Evolutionary conservation across 1,140 invertebrate species (phyloP), one percentile per base, ranked within the genome.

Genomic region (Nasonia vitripennis): DNA sequence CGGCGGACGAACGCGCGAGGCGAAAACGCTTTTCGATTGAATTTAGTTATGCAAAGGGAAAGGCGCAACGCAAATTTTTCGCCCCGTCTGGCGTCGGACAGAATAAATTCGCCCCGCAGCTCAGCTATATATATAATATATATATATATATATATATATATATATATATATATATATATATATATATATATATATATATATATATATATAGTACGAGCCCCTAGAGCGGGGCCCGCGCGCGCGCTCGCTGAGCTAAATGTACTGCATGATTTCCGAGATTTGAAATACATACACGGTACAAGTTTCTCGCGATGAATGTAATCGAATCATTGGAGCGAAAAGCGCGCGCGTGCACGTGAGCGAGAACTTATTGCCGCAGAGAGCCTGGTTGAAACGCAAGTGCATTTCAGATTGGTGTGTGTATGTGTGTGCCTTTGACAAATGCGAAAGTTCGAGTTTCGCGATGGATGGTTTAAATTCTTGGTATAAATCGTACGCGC

Each of bases 11-110:
- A 37, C 4, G n/a, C 71, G 17, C 5, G 0, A 67, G 27, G n/a
- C 67, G 68, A 88, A 88, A 89, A 88, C 88, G 87, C 83, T 88
- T 89, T 89, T 81, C 87, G 87, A 90, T 89, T 87, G 87, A 90
- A 89, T 89, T 83, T 86, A 87, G 85, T 90, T 89, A 89, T 90
- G 89, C 86, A 90, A 90, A 90, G 75, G 37, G 87, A 88, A 62
- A 17, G 14, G 41, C 7, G 7, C 85, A 83, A 41, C 55, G 73
- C 71, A 88, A 87, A 88, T 88, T 89, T 88, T 88, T 85, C 86
- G 75, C 51, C 48, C n/a, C 20, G 45, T 20, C 41, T 81, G 12
- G 31, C 7, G 2, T 12, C 10, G 34, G 55, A 14, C 75, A 9
- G n/a, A 79, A 78, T 55, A 45, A 78, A 31, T 45, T 51, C 75